A percentile compares a stretch with the other conserved stretches of the same genome.
These are phyloP conservation scores for Rhabdomys pumilio DNA, from an alignment of 2,797 vertebrate genomes.

Conservation along the genomic window DNA sequence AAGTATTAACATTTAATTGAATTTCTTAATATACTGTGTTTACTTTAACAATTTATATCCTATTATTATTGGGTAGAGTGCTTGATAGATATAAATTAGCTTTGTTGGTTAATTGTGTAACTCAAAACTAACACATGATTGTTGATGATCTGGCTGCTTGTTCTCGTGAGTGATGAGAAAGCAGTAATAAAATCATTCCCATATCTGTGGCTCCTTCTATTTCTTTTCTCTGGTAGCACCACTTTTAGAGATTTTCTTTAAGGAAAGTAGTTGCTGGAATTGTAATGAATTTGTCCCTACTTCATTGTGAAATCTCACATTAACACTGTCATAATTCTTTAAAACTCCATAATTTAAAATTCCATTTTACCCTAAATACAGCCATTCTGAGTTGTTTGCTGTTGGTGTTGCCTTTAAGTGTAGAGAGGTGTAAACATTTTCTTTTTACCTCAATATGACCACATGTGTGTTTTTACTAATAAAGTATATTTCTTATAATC, in stretches of 20 bases:
- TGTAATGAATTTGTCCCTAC: background rate
- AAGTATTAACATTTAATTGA: background rate
- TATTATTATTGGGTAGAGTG: background rate
- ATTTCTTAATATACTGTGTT: background rate
- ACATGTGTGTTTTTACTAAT: background rate
- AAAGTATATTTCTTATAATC: background rate
- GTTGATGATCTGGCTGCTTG: background rate
- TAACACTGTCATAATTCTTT: background rate
- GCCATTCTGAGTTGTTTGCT: background rate
- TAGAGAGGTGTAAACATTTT: background rate
- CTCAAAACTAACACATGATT: background rate
- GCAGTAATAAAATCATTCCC: background rate
- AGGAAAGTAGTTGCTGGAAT: background rate
- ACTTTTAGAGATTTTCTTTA: background rate
- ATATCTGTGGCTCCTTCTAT: background rate
- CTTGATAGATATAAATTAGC: conserved; percentile 35
- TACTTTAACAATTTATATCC: background rate
- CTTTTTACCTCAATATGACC: background rate
- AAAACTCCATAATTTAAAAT: background rate
- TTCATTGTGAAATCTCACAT: background rate
- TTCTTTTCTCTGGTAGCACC: background rate
- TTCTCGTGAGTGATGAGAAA: conserved; percentile 26
- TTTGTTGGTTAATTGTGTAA: background rate
- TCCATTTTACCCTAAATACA: background rate
- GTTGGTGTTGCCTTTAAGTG: background rate